Percentiles rank a stretch among this genome's conserved stretches.
These are phyloP conservation scores for Podilymbus podiceps DNA, from an alignment of 2,113 vertebrate species.

Conservation along the genomic window DNA sequence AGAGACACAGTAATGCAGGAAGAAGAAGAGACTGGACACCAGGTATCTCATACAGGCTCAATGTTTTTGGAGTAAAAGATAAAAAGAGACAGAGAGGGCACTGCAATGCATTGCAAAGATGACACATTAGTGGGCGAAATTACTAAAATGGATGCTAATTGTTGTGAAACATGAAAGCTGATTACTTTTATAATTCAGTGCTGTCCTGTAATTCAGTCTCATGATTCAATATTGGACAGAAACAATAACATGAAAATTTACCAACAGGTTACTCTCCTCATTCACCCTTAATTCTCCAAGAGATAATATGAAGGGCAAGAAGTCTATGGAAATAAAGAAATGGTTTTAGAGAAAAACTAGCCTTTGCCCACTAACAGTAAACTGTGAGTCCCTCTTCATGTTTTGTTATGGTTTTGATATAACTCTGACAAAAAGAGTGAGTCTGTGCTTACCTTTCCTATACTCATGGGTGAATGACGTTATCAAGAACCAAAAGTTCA, in stretches of 20 bases:
- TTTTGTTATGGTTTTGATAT: background rate
- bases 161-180: background rate
- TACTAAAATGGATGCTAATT: background rate
- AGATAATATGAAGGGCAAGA: background rate
- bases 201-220: background rate
- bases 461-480: background rate
- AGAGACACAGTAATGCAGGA: background rate
- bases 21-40: background rate
- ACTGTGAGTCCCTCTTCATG: background rate
- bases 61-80: background rate
- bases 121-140: background rate
- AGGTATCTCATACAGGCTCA: background rate
- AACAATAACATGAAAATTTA: background rate
- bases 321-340: background rate
- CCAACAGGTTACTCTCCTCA: background rate
- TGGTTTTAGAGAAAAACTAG: background rate
- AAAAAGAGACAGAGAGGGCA: background rate
- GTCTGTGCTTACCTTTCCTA: background rate
- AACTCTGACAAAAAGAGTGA: background rate
- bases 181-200: background rate
- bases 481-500: background rate
- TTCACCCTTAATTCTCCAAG: background rate
- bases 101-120: background rate
- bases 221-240: background rate
- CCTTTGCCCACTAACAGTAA: background rate